Evolutionary conservation across 2,888 invertebrate genomes (phyloP), one percentile per base, ranked within the genome.

Genomic region (Galeopsomyia nigrocyanea): DNA sequence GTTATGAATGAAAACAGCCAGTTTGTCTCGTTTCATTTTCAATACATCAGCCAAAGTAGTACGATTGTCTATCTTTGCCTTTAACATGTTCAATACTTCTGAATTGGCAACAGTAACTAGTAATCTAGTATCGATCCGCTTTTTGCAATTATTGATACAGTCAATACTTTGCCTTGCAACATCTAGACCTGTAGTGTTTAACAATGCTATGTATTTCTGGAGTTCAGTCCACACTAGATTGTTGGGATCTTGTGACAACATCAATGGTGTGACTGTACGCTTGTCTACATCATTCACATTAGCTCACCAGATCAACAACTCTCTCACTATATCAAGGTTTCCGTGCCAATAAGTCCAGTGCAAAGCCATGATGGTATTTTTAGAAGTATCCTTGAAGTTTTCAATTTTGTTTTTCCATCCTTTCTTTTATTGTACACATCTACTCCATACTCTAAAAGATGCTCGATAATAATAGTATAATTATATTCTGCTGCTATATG

Each of bases 241-340:
- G n/a, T n/a, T n/a, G n/a, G n/a, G n/a, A n/a, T n/a, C n/a, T n/a
- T n/a, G n/a, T n/a, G n/a, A n/a, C n/a, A n/a, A n/a, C n/a, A n/a
- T n/a, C n/a, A n/a, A n/a, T n/a, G n/a, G n/a, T n/a, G n/a, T n/a
- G n/a, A n/a, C n/a, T n/a, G n/a, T n/a, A 3, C 19, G n/a, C 9
- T 31, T 50, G 17, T 62, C 50, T 9, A 57, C 63, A 16, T 57
- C 57, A 16, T 63, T 62, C 1, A 69, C 50, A 39, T 69, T 51
- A 22, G 69, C 69, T 1, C 69, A 62, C 16, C 50, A 46, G 9
- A 17, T 61, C 13, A 69, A 22, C n/a, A 69, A 46, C n/a, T 57
- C 39, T 1, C n/a, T n/a, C 39, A 63, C 50, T 14, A 62, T 49
- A 16, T 26, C n/a, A n/a, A 55, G 3, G 47, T 61, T 67, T 46